Conservation (phyloP, 1,140 invertebrate genomes). For the Physella acuta region DNA sequence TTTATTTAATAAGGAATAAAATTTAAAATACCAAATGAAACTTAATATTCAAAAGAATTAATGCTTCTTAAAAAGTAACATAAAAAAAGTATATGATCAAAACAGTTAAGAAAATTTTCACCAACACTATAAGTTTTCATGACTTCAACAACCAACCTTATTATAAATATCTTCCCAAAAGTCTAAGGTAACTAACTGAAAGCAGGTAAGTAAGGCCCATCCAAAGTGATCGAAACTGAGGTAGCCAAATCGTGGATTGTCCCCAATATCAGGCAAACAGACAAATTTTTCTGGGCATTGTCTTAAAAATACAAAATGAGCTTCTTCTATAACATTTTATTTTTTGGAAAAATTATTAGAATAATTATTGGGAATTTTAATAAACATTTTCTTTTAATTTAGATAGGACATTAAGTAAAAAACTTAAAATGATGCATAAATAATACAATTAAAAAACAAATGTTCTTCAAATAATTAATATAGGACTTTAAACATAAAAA, state of each 20-base stretch:
- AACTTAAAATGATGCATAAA: not conserved
- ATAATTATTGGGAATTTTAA: not conserved
- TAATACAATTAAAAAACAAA: not conserved
- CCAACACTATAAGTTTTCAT: too few species aligned
- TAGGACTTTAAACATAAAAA: too few species aligned
- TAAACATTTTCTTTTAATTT: not conserved
- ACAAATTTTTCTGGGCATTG: constrained; percentile 82
- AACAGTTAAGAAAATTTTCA: too few species aligned
- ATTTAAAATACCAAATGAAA: too few species aligned
- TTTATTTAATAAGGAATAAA: too few species aligned
- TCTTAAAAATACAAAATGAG: constrained; percentile 34
- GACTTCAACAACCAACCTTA: constrained; percentile 72
- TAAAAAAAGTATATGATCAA: too few species aligned
- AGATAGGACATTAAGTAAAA: not conserved
- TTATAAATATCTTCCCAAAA: constrained; percentile 98
- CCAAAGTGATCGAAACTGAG: constrained; percentile 97
- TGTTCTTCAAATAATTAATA: too few species aligned
- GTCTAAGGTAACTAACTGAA: constrained; percentile 96
- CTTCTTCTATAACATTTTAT: too few species aligned
- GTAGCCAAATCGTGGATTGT: constrained; percentile 95
- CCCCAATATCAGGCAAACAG: constrained; percentile 89
- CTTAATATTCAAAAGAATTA: too few species aligned
- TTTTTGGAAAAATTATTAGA: not conserved
- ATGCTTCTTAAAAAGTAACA: too few species aligned
- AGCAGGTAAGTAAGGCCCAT: constrained; percentile 93